Base-by-base conservation (phyloP, 2,888 invertebrate genomes). In the Mimumesa dahlbomi region DNA sequence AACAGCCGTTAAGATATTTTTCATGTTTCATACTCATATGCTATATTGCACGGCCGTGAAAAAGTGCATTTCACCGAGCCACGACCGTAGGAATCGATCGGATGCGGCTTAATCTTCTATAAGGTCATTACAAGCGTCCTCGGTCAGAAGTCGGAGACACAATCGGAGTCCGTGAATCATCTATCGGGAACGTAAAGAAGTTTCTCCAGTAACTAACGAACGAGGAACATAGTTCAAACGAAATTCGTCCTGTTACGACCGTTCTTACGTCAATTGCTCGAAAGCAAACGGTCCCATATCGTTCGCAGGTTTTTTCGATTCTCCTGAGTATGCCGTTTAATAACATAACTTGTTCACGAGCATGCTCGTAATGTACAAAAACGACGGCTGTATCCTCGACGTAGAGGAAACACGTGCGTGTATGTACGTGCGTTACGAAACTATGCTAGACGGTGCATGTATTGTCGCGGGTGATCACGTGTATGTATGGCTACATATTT, bases 51-150 rank as follows among this genome's bases (percentile, higher is more conserved):
- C 29, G 9, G 19, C n/a, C n/a, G 13, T 11, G 21, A 19, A 29
- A 36, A 40, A 50, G 40, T 57, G 75, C 66, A 45, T 45, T 36
- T 53, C 42, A 50, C 21, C 40, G 40, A 25, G 13, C 34, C 40
- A 56, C 42, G 54, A 22, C 29, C 45, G 49, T 16, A 45, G 9
- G 45, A 54, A 76, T 77, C 77, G 77, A 76, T 77, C 54, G 49
- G 22, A 63, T 16, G 53, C 25, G 34, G 58, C 61, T 69, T 76
- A 73, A 58, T 73, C 77, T 63, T 19, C 38, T 45, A n/a, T 77
- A 73, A 77, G 76, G 66, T 61, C 77, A 57, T 76, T 69, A 61
- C 62, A 50, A 65, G 25, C 18, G 50, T 73, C 45, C 19, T 31
- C 49, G 29, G 45, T 43, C 63, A 29, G 31, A n/a, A 29, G 45